Percentiles rank a stretch among this genome's conserved stretches.
Evolutionary conservation across 2,113 vertebrate species (phyloP).

Genomic region (Plotosus lineatus): DNA sequence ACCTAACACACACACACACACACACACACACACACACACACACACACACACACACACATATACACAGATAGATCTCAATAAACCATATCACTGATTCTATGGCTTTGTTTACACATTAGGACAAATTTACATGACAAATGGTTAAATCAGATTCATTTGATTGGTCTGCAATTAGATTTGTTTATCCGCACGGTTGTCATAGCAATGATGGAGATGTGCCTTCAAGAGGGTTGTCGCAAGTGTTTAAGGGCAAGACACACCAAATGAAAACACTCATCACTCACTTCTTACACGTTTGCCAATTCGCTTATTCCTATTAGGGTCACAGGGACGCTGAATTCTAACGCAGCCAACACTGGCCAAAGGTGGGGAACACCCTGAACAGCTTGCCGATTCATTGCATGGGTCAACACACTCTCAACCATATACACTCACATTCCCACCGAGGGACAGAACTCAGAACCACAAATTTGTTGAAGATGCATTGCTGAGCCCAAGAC

Average conservation of each 20-base stretch:
- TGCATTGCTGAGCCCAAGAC: too few species aligned
- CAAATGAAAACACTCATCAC: background rate
- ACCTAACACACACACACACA: slow-evolving; percentile 65
- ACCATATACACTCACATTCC: too few species aligned
- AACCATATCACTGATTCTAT: background rate
- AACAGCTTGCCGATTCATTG: too few species aligned
- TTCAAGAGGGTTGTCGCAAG: background rate
- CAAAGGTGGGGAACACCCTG: too few species aligned
- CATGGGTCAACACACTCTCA: too few species aligned
- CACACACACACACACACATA: background rate
- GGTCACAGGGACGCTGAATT: too few species aligned
- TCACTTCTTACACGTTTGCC: too few species aligned
- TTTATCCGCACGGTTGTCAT: background rate
- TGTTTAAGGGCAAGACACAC: background rate
- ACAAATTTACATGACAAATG: slow-evolving; percentile 7
- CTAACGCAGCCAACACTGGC: too few species aligned
- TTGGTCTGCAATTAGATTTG: background rate
- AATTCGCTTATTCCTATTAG: too few species aligned
- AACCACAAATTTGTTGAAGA: too few species aligned
- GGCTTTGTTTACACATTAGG: background rate
- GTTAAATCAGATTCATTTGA: background rate
- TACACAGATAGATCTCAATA: background rate
- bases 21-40: background rate
- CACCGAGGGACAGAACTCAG: too few species aligned
- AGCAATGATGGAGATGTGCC: background rate